A percentile compares a stretch with the other conserved stretches of the same genome.
Conservation (phyloP, 2,113 vertebrate genomes). For the Saguinus imperator region DNA sequence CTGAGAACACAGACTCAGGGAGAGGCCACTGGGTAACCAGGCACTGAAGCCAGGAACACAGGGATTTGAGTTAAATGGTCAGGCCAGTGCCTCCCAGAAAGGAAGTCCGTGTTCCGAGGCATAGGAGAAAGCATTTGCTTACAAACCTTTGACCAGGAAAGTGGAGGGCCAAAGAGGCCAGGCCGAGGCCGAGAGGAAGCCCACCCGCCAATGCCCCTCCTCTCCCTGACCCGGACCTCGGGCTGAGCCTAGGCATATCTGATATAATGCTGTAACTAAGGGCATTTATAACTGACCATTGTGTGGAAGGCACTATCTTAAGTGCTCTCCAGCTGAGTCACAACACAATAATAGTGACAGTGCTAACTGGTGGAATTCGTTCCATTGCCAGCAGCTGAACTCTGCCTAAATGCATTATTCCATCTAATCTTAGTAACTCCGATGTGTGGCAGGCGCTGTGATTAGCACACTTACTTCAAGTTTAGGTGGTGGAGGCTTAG, state of each 20-base stretch:
- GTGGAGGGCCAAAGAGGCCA: not conserved
- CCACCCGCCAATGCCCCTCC: fast-evolving
- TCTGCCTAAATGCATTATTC: not conserved
- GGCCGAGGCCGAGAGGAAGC: not conserved
- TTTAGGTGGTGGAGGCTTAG: not conserved
- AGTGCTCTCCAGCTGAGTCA: not conserved
- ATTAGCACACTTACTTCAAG: not conserved
- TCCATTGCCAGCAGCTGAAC: not conserved
- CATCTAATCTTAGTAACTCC: not conserved
- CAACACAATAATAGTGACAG: fast-evolving
- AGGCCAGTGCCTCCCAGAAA: not conserved
- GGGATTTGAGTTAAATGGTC: not conserved
- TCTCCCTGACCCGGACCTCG: not conserved
- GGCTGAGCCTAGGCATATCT: fast-evolving
- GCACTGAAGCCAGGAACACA: not conserved
- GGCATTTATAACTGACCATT: fast-evolving
- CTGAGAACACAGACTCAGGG: not conserved
- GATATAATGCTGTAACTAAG: too few species aligned
- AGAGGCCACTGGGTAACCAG: too few species aligned
- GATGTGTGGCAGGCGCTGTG: not conserved
- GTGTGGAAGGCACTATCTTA: not conserved
- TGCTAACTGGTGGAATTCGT: not conserved
- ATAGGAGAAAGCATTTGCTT: not conserved
- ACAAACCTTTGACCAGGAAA: not conserved
- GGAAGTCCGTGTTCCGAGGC: not conserved